These are phyloP conservation scores for Cydia amplana DNA, from an alignment of 1,140 invertebrate species.

Conservation along the genomic window DNA sequence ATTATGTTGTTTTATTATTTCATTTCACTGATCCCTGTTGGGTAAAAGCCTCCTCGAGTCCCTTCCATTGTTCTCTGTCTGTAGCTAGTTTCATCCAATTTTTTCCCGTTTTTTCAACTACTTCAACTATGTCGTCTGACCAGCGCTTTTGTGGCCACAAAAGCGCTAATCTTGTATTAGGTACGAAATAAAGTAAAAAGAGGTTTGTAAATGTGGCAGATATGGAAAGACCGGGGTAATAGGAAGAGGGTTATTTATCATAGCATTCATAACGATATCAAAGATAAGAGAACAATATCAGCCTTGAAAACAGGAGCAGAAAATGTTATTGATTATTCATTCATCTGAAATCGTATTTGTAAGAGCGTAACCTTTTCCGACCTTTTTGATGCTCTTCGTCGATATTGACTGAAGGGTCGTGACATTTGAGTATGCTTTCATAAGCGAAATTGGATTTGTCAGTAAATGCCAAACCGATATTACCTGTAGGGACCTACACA, in stretches of 20 bases:
- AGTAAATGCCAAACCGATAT: conserved; percentile 22
- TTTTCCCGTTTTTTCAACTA: no score
- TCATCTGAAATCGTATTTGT: not conserved
- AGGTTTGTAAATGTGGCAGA: no score
- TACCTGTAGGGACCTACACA: not conserved
- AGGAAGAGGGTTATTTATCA: not conserved
- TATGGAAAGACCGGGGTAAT: no score
- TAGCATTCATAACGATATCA: not conserved
- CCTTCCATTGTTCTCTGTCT: no score
- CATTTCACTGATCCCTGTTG: no score
- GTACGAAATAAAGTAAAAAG: no score
- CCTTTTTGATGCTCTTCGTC: conserved; percentile 12
- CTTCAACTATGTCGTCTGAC: no score
- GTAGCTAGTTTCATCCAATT: no score
- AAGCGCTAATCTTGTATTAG: no score
- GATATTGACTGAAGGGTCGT: conserved; percentile 15
- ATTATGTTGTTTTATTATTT: no score
- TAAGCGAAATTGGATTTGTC: conserved; percentile 7
- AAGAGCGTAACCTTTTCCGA: conserved; percentile 3
- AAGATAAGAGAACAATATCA: not conserved
- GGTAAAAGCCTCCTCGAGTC: no score
- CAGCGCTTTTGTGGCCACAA: no score
- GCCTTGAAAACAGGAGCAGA: conserved; percentile 8
- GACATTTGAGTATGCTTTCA: conserved; percentile 22
- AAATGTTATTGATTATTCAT: conserved; percentile 4